Evolutionary conservation across 1,140 invertebrate genomes (phyloP).

Genomic region (Dryas iulia): DNA sequence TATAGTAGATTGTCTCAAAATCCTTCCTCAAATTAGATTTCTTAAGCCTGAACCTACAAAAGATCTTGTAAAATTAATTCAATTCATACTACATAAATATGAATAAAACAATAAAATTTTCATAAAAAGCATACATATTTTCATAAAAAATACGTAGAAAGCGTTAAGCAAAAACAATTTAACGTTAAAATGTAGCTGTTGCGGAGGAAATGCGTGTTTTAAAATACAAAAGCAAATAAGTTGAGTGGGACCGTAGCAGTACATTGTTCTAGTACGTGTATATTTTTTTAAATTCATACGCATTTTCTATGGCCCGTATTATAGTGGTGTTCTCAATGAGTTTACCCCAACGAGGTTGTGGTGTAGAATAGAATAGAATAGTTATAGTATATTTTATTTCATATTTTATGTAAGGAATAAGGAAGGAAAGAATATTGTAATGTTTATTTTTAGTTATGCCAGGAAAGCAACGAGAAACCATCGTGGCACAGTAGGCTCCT

Average conservation of each 20-base stretch:
- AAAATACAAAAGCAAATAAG: slow-evolving; percentile 1
- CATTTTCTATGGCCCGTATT: neutral
- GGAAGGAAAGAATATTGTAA: too few relatives aligned
- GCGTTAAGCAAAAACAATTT: slow-evolving; percentile 1
- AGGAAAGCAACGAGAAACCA: too few relatives aligned
- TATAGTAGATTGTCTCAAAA: too few relatives aligned
- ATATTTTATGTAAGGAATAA: too few relatives aligned
- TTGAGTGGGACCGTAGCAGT: neutral
- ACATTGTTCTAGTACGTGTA: neutral
- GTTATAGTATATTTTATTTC: too few relatives aligned
- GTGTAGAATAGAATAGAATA: neutral
- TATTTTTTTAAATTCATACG: neutral
- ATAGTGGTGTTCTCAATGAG: neutral
- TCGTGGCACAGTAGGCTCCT: too few relatives aligned
- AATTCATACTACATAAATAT: too few relatives aligned
- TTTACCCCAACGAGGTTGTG: neutral
- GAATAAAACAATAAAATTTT: neutral
- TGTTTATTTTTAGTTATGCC: too few relatives aligned
- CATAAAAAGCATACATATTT: neutral
- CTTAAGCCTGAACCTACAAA: too few relatives aligned
- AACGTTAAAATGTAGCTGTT: neutral
- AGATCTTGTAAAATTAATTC: too few relatives aligned
- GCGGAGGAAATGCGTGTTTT: neutral
- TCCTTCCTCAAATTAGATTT: too few relatives aligned
- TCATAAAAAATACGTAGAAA: neutral